Evolutionary conservation across 2,113 vertebrate genomes (phyloP), one percentile per base, ranked within the genome.

Genomic region (Pluvianellus socialis): DNA sequence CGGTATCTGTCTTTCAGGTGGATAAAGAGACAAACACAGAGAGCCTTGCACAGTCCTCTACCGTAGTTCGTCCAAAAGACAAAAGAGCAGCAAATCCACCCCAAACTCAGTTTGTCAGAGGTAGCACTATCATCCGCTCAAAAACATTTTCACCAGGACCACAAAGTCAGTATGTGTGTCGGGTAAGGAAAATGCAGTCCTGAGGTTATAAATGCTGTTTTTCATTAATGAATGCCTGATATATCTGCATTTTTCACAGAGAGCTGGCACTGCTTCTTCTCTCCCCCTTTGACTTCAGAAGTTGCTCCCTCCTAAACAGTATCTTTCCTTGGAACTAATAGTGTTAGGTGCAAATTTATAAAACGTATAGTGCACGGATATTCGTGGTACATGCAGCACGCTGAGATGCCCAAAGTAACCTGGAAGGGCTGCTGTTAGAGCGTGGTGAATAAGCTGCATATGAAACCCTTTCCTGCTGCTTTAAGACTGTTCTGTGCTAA

Each of bases 141-240:
- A 99, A 99, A 97, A 99, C 99, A 8, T 99, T 99, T 96, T 99
- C 99, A 19, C 99, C 99, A 0, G 99, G 99, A 92, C 99, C 99
- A 17, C 99, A 99, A 97, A 99, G 99, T 98, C 99, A 99, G 83
- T 99, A 99, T 24, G 99, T 99, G 95, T 99, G 99, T 97, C 98
- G 99, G 98, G 99, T 99, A 98, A 98, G 97, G 85, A 88, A 76
- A 65, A 6, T 4, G 19, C 14, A 59, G 4, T 9, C 59, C 30
- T 56, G 38, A 32, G 26, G n/a, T 72, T 50, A 7, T 22, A 14
- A 44, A 32, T 23, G 62, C 21, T 73, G 28, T 0, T 15, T 85
- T 73, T 55, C 12, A 12, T 18, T 55, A 66, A 30, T 14, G 27
- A 71, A 58, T 56, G 24, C 17, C 4, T 23, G 12, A 8, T 59